phyloP scores from a whole-genome alignment of 2,797 vertebrate species.

The Myotis pilosus region DNA sequence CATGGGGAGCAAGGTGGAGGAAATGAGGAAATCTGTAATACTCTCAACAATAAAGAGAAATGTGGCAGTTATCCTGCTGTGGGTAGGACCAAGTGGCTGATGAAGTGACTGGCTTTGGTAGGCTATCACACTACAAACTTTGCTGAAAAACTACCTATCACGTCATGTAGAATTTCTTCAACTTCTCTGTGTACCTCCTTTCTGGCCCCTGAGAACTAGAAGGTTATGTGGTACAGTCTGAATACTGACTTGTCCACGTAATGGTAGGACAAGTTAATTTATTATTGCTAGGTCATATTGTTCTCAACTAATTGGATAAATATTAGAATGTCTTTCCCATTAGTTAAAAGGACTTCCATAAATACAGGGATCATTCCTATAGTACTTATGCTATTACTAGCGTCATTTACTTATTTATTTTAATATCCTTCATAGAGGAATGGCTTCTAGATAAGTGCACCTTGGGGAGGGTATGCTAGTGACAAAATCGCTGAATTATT shows the following conservation, averaged over 20 bases:
- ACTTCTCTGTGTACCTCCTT: background rate
- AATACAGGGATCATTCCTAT: background rate
- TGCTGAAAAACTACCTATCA: background rate
- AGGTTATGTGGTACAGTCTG: background rate
- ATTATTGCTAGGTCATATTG: background rate
- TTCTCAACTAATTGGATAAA: background rate
- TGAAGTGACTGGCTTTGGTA: background rate
- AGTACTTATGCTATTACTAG: background rate
- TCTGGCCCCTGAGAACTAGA: background rate
- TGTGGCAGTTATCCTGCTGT: background rate
- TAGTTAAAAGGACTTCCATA: background rate
- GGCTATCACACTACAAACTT: background rate
- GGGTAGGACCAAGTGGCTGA: background rate
- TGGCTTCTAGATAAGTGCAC: background rate
- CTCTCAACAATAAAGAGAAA: background rate
- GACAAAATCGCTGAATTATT: conserved; percentile 27
- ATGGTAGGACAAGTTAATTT: background rate
- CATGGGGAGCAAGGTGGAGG: no score
- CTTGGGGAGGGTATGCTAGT: background rate
- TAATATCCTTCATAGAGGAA: conserved; percentile 16
- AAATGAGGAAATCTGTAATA: no score
- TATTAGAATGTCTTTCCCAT: conserved; percentile 1
- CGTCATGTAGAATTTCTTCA: background rate
- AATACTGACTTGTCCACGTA: background rate
- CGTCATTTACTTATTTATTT: background rate